Percentiles rank a stretch among this genome's conserved stretches.
Conservation (phyloP, 2,888 invertebrate species). For the Lottia scabra region DNA sequence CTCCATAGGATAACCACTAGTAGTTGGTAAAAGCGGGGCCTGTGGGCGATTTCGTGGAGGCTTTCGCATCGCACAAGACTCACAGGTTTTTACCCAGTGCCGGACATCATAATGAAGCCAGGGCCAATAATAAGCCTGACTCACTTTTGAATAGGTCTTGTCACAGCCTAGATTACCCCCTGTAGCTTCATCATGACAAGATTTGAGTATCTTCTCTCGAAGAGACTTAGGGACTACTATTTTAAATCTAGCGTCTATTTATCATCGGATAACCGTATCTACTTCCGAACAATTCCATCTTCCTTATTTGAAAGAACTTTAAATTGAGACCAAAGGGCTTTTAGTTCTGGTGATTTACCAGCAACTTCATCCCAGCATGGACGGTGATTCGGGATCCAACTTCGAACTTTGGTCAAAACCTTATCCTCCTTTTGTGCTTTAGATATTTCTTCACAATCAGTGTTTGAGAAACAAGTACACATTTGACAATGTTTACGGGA, state of each 20-base stretch:
- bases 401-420: neutral
- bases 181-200: no score
- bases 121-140: no score
- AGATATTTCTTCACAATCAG: neutral
- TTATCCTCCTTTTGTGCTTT: neutral
- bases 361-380: neutral
- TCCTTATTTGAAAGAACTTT: neutral
- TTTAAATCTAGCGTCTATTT: no score
- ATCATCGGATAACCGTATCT: no score
- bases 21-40: slow-evolving; percentile 2
- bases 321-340: neutral
- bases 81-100: slow-evolving; percentile 1
- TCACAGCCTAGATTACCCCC: no score
- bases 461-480: neutral
- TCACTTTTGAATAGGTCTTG: no score
- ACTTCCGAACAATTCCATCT: neutral
- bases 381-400: neutral
- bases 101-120: neutral
- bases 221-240: no score
- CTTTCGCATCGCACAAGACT: neutral
- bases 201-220: no score
- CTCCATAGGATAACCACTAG: slow-evolving; percentile 3
- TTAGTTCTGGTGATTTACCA: neutral
- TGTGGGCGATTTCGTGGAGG: neutral
- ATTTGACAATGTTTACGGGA: slow-evolving; percentile 3